Evolutionary conservation across 2,113 vertebrate genomes (phyloP).

Genomic region (Mixornis gularis): DNA sequence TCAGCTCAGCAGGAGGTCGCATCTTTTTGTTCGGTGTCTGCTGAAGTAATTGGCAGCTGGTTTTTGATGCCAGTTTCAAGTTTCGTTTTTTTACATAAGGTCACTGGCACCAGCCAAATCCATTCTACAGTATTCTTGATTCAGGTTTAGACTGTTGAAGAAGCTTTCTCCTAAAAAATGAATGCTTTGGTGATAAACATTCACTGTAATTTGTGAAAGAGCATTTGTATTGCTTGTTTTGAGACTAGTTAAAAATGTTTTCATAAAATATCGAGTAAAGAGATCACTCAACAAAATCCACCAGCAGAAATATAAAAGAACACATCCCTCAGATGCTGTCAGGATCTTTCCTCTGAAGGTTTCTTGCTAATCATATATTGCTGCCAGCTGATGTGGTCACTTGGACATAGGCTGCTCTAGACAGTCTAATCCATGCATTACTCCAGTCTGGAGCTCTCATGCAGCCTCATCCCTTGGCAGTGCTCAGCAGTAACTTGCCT

Average conservation of each 20-base stretch:
- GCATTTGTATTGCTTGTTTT: background rate
- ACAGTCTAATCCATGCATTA: background rate
- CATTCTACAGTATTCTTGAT: rapidly evolving
- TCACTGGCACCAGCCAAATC: background rate
- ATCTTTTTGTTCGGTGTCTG: background rate
- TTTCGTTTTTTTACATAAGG: background rate
- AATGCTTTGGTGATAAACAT: background rate
- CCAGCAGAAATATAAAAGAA: background rate
- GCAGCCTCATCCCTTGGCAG: background rate
- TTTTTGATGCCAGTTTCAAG: background rate
- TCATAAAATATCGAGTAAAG: background rate
- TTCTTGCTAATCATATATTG: background rate
- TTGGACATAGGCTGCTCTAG: background rate
- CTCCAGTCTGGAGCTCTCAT: background rate
- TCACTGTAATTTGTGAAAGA: background rate
- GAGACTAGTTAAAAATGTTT: background rate
- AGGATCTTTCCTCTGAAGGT: background rate
- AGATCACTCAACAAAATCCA: background rate
- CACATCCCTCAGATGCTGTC: background rate
- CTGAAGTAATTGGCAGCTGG: background rate
- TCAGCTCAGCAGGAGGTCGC: background rate
- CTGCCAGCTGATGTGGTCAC: background rate
- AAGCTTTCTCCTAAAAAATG: background rate
- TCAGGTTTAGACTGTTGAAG: background rate
- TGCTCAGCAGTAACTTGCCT: background rate